Conservation (phyloP, 1,140 invertebrate genomes). For the Rhopalosiphum maidis region DNA sequence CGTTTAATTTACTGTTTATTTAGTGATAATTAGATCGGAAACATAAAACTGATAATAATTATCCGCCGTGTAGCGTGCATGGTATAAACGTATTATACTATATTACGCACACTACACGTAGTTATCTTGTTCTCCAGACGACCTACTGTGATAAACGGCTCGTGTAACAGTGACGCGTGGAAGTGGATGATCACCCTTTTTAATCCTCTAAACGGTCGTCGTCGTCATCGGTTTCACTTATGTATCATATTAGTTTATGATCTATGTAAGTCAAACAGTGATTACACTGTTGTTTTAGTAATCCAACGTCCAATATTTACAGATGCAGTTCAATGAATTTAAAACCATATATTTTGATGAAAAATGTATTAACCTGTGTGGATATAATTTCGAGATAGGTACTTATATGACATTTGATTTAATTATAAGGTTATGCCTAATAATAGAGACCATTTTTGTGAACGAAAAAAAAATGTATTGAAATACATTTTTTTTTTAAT, state of each 20-base stretch:
- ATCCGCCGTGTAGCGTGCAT: not conserved
- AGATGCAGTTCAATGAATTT: not conserved
- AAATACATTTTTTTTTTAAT: not conserved
- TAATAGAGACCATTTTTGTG: not conserved
- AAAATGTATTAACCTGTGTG: not conserved
- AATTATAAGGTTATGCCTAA: not conserved
- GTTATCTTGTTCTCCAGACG: not conserved
- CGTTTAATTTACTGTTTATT: not conserved
- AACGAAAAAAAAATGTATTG: not conserved
- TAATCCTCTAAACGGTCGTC: not conserved
- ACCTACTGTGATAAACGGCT: not conserved
- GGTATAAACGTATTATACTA: not conserved
- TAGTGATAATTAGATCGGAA: not conserved
- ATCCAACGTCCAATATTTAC: not conserved
- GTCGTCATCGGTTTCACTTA: not conserved
- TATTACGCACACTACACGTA: not conserved
- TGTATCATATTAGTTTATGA: not conserved
- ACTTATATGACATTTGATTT: not conserved
- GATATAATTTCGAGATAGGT: not conserved
- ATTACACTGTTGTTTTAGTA: not conserved
- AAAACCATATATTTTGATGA: not conserved
- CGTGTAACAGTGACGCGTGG: not conserved
- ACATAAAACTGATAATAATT: slow-evolving; percentile 3
- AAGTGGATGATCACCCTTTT: not conserved
- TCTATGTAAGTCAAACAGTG: not conserved